These are phyloP conservation scores for Magallana nippona DNA, from an alignment of 2,888 invertebrate genomes.

Conservation along the genomic window DNA sequence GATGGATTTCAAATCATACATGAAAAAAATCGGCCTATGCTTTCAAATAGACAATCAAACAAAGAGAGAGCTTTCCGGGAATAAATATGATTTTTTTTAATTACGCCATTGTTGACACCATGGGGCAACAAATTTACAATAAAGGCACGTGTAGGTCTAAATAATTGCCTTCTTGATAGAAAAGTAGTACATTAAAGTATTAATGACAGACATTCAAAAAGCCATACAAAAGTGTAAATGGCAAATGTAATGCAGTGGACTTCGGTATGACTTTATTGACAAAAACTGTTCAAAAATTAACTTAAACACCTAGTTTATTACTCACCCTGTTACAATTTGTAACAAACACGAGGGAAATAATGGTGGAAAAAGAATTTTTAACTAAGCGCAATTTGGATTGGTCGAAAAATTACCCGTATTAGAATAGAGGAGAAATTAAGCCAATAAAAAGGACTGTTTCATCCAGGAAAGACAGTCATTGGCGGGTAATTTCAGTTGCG, in stretches of 20 bases:
- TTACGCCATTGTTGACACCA: too few species aligned
- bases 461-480: conserved; percentile 18
- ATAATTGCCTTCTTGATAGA: too few species aligned
- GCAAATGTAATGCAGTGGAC: neutral
- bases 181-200: too few species aligned
- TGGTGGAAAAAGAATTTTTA: conserved; percentile 51
- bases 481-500: conserved; percentile 47
- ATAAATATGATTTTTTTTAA: too few species aligned
- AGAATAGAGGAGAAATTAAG: neutral
- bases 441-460: conserved; percentile 45
- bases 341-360: conserved; percentile 56
- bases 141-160: too few species aligned
- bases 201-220: too few species aligned
- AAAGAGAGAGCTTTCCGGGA: too few species aligned
- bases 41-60: too few species aligned
- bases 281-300: neutral
- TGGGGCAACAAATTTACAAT: too few species aligned
- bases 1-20: too few species aligned
- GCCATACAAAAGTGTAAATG: too few species aligned
- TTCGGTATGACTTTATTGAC: neutral
- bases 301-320: conserved; percentile 4
- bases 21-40: too few species aligned
- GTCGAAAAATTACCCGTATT: conserved; percentile 23
- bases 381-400: conserved; percentile 42
- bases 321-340: conserved; percentile 48